Evolutionary conservation across 2,888 invertebrate species (phyloP), one percentile per base, ranked within the genome.

Genomic region (Cataglyphis livida): DNA sequence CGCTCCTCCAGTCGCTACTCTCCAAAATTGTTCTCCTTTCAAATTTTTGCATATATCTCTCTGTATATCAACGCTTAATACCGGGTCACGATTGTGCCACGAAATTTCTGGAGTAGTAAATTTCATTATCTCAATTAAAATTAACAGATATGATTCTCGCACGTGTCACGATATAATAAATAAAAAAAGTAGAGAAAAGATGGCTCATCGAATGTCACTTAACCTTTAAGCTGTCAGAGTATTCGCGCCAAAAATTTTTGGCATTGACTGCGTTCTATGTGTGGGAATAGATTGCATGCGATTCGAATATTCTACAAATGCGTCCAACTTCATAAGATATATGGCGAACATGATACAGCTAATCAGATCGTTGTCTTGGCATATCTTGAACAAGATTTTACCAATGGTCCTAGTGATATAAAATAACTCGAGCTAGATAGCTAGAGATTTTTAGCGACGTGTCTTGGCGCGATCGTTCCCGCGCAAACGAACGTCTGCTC

Each of bases 71-170:
- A 98, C 96, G 95, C 98, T 98, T 82, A 99, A 95, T 32, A 99
- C 98, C 3, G 99, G 99, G 94, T 99, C 99, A 85, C 98, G 96
- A 93, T 98, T 98, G 93, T 99, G 99, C 99, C 99, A 99, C 0
- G 99, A 98, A 92, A 99, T 99, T 96, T 99, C 99, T 10, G 99
- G 99, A 87, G 98, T 98, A 82, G 97, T 97, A 92, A 98, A 98
- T 96, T 98, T 98, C 99, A 99, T 99, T 18, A 75, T 90, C 91
- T 95, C 12, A 25, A 35, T 44, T 9, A 3, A 25, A 51, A 48
- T n/a, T 10, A 54, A 12, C 12, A 28, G 10, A 25, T 5, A 59
- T 32, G 18, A 59, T 25, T 38, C 1, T n/a, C 48, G 1, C 48
- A 59, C 21, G 25, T 32, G 0, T 51, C 2, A n/a, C 32, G 3